phyloP scores from a whole-genome alignment of 2,888 invertebrate species.

The Meganola albula region DNA sequence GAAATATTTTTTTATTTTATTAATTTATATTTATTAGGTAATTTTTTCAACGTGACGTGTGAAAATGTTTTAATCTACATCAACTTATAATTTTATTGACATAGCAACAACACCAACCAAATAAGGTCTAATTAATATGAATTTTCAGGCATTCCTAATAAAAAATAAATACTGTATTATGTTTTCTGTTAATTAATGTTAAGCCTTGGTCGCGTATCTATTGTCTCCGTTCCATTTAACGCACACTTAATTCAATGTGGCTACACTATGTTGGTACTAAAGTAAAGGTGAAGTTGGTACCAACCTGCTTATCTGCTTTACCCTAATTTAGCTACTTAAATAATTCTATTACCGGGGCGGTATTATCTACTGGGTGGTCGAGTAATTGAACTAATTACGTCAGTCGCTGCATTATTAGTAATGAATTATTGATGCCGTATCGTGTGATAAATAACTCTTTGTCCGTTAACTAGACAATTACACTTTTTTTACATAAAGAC shows the following conservation, averaged over 20 bases:
- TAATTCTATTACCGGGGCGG: constrained; percentile 59
- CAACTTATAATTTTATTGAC: too few relatives aligned
- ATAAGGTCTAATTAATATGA: too few relatives aligned
- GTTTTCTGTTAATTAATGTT: constrained; percentile 33
- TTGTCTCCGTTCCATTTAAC: constrained; percentile 54
- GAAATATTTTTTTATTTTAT: too few relatives aligned
- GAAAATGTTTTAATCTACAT: too few relatives aligned
- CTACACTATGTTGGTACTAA: constrained; percentile 42
- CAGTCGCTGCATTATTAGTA: constrained; percentile 63
- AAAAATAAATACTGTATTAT: too few relatives aligned
- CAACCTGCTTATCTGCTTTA: constrained; percentile 31
- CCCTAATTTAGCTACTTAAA: constrained; percentile 57
- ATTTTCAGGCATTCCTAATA: too few relatives aligned
- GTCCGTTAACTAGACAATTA: constrained; percentile 47
- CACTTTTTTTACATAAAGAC: constrained; percentile 35
- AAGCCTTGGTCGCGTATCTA: constrained; percentile 43
- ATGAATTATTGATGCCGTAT: constrained; percentile 70
- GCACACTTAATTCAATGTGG: constrained; percentile 53
- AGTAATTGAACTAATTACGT: constrained; percentile 72
- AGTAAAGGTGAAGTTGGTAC: constrained; percentile 55
- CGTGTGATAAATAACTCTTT: constrained; percentile 56
- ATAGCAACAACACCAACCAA: too few relatives aligned
- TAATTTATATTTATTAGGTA: too few relatives aligned
- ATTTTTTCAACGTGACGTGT: too few relatives aligned
- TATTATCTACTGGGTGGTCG: constrained; percentile 68